A percentile compares a stretch with the other conserved stretches of the same genome.
Evolutionary conservation across 2,888 invertebrate species (phyloP).

Genomic region (Flexamia atlantica): DNA sequence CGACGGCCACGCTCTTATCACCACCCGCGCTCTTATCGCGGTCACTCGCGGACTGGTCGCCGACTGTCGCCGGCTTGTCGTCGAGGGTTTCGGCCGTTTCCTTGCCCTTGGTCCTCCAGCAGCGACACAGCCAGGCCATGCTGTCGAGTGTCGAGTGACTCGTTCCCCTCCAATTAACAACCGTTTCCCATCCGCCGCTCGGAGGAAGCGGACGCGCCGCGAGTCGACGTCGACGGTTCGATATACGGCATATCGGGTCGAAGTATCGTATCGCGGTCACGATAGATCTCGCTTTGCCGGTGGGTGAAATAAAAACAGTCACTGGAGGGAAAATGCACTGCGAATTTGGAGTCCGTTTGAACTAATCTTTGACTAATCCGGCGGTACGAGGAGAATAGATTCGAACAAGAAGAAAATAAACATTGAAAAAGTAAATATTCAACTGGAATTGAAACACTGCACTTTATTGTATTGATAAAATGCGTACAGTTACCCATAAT

Average conservation of each 20-base stretch:
- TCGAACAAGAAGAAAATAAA: too few species aligned
- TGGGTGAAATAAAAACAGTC: too few species aligned
- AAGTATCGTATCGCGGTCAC: neutral
- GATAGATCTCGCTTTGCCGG: neutral
- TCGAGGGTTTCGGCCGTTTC: neutral
- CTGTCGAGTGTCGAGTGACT: constrained; percentile 6
- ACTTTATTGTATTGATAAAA: too few species aligned
- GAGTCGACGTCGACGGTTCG: neutral
- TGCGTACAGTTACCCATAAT: too few species aligned
- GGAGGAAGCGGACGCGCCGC: constrained; percentile 7
- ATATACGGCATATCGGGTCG: constrained; percentile 11
- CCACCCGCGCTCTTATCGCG: neutral
- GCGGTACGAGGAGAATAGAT: too few species aligned
- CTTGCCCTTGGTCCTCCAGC: constrained; percentile 27
- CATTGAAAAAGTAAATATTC: too few species aligned
- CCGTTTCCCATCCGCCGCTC: constrained; percentile 9
- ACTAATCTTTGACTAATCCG: too few species aligned
- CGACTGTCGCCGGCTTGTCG: neutral
- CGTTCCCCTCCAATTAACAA: constrained; percentile 31
- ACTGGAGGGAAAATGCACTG: too few species aligned
- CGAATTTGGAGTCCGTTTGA: too few species aligned
- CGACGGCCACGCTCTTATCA: neutral
- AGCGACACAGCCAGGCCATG: constrained; percentile 41
- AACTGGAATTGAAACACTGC: too few species aligned
- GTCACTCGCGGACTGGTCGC: neutral